Evolutionary conservation across 1,140 invertebrate genomes (phyloP), one percentile per base, ranked within the genome.

Genomic region (Drosophila lacteicornis): DNA sequence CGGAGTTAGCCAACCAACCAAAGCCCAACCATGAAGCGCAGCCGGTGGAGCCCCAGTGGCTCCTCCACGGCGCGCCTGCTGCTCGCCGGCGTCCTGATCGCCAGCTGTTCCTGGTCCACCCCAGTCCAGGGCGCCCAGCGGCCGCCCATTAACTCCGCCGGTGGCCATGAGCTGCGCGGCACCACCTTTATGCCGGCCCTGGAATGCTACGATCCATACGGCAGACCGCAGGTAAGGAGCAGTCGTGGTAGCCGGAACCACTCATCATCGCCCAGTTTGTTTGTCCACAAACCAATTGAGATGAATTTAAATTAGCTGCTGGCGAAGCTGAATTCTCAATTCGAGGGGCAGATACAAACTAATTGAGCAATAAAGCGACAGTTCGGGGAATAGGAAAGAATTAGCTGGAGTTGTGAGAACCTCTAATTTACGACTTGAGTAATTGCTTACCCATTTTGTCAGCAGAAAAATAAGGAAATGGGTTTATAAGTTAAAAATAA

Each of bases 191-290:
- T 92, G 82, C 92, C 92, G n/a, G 88, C 92, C 3, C 69, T 93
- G 61, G 92, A 92, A 60, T 93, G 92, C 73, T 92, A 93, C 65
- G 92, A 93, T 82, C 80, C 83, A 19, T 93, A 93, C 40, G 84
- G 90, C 36, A 69, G 90, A 60, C 92, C 92, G 9, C 92, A 93
- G 84, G 92, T 93, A 77, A 91, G 80, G 56, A 40, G 42, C 9
- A 40, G 50, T 36, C 12, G 9, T 8, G 0, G 15, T 13, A 22
- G 19, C 47, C 40, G 17, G 45, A 13, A 38, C n/a, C 56, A 42
- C 56, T 33, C 19, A 27, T 43, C 40, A 62, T 36, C 33, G 2
- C 46, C 19, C 66, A n/a, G 33, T 17, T 59, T 71, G 51, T 75
- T 57, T 65, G 78, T 58, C 69, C 57, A 55, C 80, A 83, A 67